phyloP scores from a whole-genome alignment of 2,113 vertebrate genomes.

The Myocastor coypus region DNA sequence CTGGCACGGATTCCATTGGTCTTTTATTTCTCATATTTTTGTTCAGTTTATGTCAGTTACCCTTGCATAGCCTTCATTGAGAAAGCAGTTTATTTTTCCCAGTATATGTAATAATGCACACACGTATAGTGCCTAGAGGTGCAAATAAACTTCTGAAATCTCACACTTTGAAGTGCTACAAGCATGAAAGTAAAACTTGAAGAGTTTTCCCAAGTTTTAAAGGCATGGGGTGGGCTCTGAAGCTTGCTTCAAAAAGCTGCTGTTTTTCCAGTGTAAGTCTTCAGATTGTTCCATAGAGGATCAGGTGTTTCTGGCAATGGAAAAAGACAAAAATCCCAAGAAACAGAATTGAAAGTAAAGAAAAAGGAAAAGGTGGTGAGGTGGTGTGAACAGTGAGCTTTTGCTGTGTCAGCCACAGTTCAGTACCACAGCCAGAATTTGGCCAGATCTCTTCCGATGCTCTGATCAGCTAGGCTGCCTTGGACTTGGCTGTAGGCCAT shows the following conservation, averaged over 20 bases:
- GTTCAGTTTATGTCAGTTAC: neutral
- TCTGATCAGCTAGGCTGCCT: neutral
- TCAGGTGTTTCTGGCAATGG: neutral
- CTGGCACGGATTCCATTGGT: neutral
- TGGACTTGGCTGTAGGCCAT: neutral
- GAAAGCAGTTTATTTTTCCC: neutral
- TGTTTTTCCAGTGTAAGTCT: neutral
- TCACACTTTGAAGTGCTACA: neutral
- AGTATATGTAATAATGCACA: neutral
- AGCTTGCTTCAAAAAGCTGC: too few relatives aligned
- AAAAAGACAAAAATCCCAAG: neutral
- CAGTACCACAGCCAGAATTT: neutral
- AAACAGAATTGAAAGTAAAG: constrained; percentile 31
- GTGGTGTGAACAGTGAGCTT: neutral
- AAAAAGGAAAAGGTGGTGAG: neutral
- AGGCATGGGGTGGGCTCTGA: neutral
- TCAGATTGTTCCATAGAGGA: neutral
- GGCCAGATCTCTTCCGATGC: neutral
- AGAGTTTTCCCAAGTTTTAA: neutral
- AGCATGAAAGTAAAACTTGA: neutral
- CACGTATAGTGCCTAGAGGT: neutral
- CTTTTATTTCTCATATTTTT: neutral
- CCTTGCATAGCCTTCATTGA: neutral
- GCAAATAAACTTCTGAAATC: neutral
- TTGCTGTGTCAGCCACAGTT: neutral